A percentile compares a stretch with the other conserved stretches of the same genome.
Evolutionary conservation across 2,113 vertebrate species (phyloP).

Genomic region (Podilymbus podiceps): DNA sequence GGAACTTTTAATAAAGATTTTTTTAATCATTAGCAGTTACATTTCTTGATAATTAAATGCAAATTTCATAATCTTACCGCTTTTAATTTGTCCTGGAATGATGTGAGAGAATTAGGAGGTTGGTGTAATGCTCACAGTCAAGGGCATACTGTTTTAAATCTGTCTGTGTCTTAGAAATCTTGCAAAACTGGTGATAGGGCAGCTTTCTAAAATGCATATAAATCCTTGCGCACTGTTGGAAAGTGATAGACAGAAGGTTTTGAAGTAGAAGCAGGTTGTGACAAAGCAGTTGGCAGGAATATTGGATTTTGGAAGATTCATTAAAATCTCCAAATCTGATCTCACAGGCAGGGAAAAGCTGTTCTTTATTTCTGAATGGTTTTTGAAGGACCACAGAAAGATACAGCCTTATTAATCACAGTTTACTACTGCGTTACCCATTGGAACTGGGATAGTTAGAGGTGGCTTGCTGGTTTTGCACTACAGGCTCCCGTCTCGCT

Average conservation of each 20-base stretch:
- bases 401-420: constrained; percentile 19
- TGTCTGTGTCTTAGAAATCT: constrained; percentile 45
- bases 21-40: constrained; percentile 55
- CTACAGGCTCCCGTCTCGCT: not conserved
- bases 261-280: constrained; percentile 49
- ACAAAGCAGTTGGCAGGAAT: constrained; percentile 16
- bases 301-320: not conserved
- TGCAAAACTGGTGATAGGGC: constrained; percentile 31
- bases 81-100: constrained; percentile 56
- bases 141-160: constrained; percentile 52
- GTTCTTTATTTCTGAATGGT: constrained; percentile 17
- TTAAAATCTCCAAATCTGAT: constrained; percentile 29
- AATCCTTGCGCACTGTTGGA: constrained; percentile 35
- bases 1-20: constrained; percentile 41
- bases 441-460: not conserved
- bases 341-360: not conserved
- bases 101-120: constrained; percentile 26
- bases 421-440: constrained; percentile 7
- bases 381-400: constrained; percentile 48
- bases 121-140: constrained; percentile 25
- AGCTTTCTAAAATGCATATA: constrained; percentile 49
- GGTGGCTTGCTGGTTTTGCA: not conserved
- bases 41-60: constrained; percentile 66
- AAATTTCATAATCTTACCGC: constrained; percentile 55
- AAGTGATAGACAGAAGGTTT: constrained; percentile 52